A percentile compares a stretch with the other conserved stretches of the same genome.
Evolutionary conservation across 2,797 vertebrate genomes (phyloP).

Genomic region (Darevskia nairensis): DNA sequence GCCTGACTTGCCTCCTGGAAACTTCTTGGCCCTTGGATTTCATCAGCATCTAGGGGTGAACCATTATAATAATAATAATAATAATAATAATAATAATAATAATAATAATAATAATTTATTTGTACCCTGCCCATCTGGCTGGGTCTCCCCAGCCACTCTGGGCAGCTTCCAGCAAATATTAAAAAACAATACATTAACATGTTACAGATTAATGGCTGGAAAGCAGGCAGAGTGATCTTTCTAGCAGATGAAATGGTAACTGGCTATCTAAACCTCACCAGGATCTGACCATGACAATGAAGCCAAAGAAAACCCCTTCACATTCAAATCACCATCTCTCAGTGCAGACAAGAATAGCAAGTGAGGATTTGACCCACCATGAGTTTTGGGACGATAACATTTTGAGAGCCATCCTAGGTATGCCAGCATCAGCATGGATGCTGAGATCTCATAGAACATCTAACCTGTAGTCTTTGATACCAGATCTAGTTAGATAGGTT

Average conservation of each 20-base stretch:
- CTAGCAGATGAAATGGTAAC: not conserved
- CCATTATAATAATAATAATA: not conserved
- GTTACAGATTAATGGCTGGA: not conserved
- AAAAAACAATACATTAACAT: no score
- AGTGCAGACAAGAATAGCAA: not conserved
- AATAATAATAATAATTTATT: no score
- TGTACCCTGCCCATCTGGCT: no score
- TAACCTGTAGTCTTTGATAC: not conserved
- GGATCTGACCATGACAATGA: not conserved
- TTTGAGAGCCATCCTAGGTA: not conserved
- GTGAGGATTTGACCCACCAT: not conserved
- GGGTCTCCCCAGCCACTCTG: no score
- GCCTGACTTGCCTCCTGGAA: not conserved
- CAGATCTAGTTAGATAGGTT: not conserved
- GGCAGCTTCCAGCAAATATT: no score
- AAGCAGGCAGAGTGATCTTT: not conserved
- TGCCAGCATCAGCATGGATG: not conserved
- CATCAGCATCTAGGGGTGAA: not conserved
- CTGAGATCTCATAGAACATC: not conserved
- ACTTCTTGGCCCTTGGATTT: not conserved
- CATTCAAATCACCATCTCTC: not conserved
- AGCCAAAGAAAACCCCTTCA: not conserved
- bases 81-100: no score
- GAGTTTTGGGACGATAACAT: not conserved
- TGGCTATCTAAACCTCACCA: not conserved